Evolutionary conservation across 2,797 vertebrate genomes (phyloP), one percentile per base, ranked within the genome.

Genomic region (Eulemur albifrons): DNA sequence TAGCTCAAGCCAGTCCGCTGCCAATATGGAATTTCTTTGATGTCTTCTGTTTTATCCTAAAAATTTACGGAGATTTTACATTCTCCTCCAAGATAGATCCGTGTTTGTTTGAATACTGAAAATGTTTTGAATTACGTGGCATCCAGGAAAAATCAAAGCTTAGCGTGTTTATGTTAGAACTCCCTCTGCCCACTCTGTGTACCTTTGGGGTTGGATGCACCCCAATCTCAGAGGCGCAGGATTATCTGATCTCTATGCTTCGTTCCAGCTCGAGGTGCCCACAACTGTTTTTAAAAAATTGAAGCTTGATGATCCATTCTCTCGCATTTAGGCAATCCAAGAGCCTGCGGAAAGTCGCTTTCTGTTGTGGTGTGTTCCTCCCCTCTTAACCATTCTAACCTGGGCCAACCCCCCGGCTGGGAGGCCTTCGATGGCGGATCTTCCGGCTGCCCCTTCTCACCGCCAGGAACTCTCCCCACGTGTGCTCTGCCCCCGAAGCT

Each of bases 1-100:
- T 20, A 57, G 10, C 52, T 43, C 38, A 17, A 59, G 65, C 80
- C 90, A 86, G 50, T 9, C 85, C 69, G 70, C 77, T 48, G 85
- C 81, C 73, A n/a, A 35, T 8, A 7, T 40, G 86, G 86, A 81
- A 89, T 95, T 63, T 69, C 93, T 96, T 90, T 95, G 86, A 93
- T 90, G 90, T 95, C 67, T 69, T 94, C 54, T 93, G 91, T 84
- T 79, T 88, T 59, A 75, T 54, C 59, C 59, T 40, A 70, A 91
- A 84, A 88, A 69, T 69, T 23, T 69, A 54, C 35, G 38, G 91
- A 63, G 69, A 86, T 84, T 82, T 81, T 65, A 89, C 61, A 63
- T 89, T 63, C 84, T 65, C 43, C 61, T 52, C 89, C 61, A 57
- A 92, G 88, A 81, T 40, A 67, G 0, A 76, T 23, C 54, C 50